A percentile compares a stretch with the other conserved stretches of the same genome.
Conservation (phyloP, 2,113 vertebrate species). For the Anguilla japonica region DNA sequence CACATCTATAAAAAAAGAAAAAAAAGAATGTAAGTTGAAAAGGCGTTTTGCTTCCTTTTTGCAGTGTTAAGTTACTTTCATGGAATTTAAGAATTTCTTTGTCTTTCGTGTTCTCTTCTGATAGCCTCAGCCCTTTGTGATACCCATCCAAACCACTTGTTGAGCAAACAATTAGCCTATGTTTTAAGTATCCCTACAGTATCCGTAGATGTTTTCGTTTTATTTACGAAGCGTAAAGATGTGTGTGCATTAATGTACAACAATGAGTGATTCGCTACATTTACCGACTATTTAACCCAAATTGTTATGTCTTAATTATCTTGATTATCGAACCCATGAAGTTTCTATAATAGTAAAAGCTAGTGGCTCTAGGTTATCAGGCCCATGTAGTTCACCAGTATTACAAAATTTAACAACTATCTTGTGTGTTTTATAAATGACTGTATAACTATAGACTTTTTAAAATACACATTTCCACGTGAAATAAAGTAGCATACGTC, state of each 20-base stretch:
- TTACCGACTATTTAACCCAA: not conserved
- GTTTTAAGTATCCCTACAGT: not conserved
- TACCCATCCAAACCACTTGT: not conserved
- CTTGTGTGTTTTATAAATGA: no score
- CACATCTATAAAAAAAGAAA: conserved; percentile 50
- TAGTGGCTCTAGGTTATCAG: no score
- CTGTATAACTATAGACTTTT: no score
- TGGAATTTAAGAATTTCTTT: not conserved
- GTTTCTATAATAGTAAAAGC: no score
- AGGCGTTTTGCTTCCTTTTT: not conserved
- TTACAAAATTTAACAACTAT: no score
- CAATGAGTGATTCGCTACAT: not conserved
- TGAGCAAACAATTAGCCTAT: not conserved
- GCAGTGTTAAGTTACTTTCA: not conserved
- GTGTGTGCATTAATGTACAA: not conserved
- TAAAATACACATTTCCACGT: no score
- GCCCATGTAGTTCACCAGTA: no score
- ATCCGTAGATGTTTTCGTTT: not conserved
- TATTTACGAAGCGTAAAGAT: not conserved
- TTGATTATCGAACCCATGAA: no score
- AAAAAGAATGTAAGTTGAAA: conserved; percentile 62
- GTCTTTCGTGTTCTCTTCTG: not conserved
- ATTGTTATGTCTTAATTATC: no score
- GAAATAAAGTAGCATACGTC: not conserved
- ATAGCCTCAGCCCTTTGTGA: not conserved